Conservation (phyloP, 2,888 invertebrate genomes). For the Amphipyra berbera region DNA sequence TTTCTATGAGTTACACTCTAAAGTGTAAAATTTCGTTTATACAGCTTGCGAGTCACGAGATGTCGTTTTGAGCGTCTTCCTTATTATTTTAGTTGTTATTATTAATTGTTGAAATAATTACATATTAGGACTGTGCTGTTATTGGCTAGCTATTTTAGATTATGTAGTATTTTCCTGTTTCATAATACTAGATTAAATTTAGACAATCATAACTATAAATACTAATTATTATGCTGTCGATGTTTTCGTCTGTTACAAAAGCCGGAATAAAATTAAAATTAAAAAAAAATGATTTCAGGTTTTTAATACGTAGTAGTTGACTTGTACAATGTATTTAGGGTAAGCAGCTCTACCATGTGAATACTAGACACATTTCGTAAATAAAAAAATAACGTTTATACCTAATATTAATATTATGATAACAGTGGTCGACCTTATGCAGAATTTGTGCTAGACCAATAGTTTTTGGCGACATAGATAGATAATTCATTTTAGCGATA, state of each 20-base stretch:
- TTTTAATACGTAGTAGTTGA: slow-evolving; percentile 12
- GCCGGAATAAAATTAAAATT: too few species aligned
- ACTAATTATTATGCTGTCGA: too few species aligned
- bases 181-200: too few species aligned
- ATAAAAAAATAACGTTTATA: not conserved
- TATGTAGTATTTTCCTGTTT: too few species aligned
- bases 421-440: slow-evolving; percentile 25
- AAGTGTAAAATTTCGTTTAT: not conserved
- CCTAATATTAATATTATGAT: slow-evolving; percentile 3
- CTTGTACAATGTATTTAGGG: slow-evolving; percentile 1
- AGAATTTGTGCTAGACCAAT: slow-evolving; percentile 48
- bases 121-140: too few species aligned
- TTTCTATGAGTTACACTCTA: not conserved
- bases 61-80: too few species aligned
- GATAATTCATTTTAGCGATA: slow-evolving; percentile 54
- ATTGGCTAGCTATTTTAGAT: too few species aligned
- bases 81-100: too few species aligned
- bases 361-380: slow-evolving; percentile 15
- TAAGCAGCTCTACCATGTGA: slow-evolving; percentile 6
- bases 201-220: too few species aligned
- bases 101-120: too few species aligned
- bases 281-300: too few species aligned
- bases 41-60: not conserved
- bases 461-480: slow-evolving; percentile 55
- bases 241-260: too few species aligned